phyloP scores from a whole-genome alignment of 2,797 vertebrate genomes.

The Salmo trutta region DNA sequence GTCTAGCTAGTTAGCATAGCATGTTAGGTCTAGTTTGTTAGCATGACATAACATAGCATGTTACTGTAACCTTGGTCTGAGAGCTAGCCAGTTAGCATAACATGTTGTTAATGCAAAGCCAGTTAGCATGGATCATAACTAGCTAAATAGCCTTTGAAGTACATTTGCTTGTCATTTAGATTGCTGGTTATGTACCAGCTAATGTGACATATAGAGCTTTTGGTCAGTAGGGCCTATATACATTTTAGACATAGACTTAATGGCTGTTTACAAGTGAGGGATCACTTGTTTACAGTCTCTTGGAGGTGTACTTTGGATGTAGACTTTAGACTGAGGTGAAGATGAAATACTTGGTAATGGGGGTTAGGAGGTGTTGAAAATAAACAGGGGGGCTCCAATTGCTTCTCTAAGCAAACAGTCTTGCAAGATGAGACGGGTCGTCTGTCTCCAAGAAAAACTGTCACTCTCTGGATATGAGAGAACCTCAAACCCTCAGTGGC shows the following conservation, averaged over 20 bases:
- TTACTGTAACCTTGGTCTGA: background rate
- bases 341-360: background rate
- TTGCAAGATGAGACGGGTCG: background rate
- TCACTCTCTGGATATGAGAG: background rate
- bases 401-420: background rate
- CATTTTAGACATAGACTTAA: background rate
- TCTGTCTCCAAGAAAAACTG: background rate
- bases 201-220: too few species aligned
- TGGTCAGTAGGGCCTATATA: background rate
- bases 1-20: too few species aligned
- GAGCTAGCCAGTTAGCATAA: background rate
- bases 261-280: background rate
- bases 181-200: too few species aligned
- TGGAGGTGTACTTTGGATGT: background rate
- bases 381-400: background rate
- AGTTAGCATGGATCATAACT: background rate
- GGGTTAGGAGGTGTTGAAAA: background rate
- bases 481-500: background rate
- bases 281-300: background rate
- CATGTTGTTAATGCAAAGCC: background rate
- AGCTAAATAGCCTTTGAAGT: too few species aligned
- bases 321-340: background rate
- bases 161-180: too few species aligned
- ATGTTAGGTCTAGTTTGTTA: background rate
- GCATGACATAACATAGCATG: too few species aligned